These are phyloP conservation scores for Antigone vipio DNA, from an alignment of 2,113 vertebrate species.

Conservation along the genomic window DNA sequence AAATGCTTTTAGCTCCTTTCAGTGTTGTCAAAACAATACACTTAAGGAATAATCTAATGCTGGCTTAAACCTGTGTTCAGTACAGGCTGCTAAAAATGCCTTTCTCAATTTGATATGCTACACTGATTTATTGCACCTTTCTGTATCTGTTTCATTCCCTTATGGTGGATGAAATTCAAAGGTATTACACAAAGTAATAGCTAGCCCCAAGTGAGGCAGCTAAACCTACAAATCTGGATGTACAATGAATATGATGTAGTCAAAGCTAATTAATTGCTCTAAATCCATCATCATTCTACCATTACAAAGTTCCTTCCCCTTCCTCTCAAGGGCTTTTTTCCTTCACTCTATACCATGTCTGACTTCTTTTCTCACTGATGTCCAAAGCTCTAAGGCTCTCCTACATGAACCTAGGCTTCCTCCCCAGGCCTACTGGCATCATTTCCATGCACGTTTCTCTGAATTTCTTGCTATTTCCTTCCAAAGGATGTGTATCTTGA, in stretches of 20 bases:
- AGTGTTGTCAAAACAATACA: constrained; percentile 53
- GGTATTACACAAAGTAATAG: constrained; percentile 15
- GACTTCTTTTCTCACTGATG: background rate
- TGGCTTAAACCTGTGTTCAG: background rate
- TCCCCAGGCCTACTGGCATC: background rate
- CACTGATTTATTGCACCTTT: constrained; percentile 40
- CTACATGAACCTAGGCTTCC: background rate
- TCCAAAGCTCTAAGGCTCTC: background rate
- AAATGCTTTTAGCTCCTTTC: constrained; percentile 67
- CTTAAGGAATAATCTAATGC: constrained; percentile 39
- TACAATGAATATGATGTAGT: background rate
- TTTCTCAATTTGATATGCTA: constrained; percentile 57
- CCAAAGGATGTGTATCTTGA: background rate
- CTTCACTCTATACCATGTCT: background rate
- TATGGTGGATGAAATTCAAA: constrained; percentile 40
- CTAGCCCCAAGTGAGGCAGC: constrained; percentile 13
- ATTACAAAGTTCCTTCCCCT: background rate
- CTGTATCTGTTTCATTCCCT: constrained; percentile 52
- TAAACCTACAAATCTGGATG: background rate
- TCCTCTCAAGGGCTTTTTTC: constrained; percentile 22
- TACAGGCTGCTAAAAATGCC: constrained; percentile 46
- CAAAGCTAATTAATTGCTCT: constrained; percentile 41
- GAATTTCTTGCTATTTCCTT: background rate
- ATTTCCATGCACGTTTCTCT: background rate
- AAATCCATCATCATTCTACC: constrained; percentile 42